Conservation (phyloP, 2,888 invertebrate genomes). For the Hoplodrina blanda region DNA sequence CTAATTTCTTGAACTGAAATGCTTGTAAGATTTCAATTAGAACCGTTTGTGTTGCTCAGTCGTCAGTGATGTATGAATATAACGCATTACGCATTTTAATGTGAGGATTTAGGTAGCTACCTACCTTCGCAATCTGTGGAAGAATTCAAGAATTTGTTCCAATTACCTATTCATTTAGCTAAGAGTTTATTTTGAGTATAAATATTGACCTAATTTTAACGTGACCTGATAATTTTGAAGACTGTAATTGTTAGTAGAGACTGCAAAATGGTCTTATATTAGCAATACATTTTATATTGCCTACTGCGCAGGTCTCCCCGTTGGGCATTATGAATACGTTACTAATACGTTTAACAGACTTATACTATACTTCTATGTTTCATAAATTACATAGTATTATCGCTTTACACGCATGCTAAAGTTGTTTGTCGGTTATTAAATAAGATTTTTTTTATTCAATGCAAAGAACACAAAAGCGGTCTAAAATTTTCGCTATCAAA, state of each 20-base stretch:
- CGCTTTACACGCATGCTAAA: background rate
- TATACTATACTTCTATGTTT: background rate
- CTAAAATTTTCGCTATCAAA: background rate
- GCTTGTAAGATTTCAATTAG: conserved; percentile 36
- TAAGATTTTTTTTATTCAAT: no score
- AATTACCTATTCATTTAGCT: conserved; percentile 35
- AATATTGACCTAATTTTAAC: conserved; percentile 32
- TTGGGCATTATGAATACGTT: background rate
- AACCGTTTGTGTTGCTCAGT: conserved; percentile 15
- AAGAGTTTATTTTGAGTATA: conserved; percentile 36
- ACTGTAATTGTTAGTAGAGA: conserved; percentile 9
- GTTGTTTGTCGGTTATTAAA: no score
- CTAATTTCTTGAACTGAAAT: conserved; percentile 26
- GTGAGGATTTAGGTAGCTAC: conserved; percentile 26
- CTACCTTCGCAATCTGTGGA: conserved; percentile 33
- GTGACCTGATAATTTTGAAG: conserved; percentile 28
- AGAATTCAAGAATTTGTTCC: conserved; percentile 34
- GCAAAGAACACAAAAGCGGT: no score
- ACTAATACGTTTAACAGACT: background rate
- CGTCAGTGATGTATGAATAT: conserved; percentile 43
- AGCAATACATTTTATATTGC: background rate
- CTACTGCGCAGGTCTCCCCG: background rate
- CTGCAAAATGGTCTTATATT: conserved; percentile 1
- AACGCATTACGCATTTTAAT: conserved; percentile 36
- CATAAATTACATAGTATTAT: background rate